Percentiles rank a stretch among this genome's conserved stretches.
These are phyloP conservation scores for Dryas iulia DNA, from an alignment of 1,140 invertebrate species.

Conservation along the genomic window DNA sequence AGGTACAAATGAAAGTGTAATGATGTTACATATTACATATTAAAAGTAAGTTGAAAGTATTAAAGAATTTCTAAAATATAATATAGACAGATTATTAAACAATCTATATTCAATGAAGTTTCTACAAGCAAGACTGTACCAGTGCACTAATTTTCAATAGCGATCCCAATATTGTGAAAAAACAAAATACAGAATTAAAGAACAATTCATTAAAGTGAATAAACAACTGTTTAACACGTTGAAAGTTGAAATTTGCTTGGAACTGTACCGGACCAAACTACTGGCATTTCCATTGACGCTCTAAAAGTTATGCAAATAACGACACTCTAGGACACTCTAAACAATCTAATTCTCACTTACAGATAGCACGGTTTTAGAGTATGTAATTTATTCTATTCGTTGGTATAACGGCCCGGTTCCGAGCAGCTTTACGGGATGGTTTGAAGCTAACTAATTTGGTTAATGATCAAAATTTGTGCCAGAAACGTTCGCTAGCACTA, in stretches of 20 bases:
- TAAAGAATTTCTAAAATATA: too few relatives aligned
- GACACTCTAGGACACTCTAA: conserved; percentile 4
- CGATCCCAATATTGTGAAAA: neutral
- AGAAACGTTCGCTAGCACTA: conserved; percentile 72
- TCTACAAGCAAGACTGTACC: too few relatives aligned
- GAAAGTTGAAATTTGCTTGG: neutral
- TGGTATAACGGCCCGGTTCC: conserved; percentile 48
- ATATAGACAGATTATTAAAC: too few relatives aligned
- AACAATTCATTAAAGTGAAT: neutral
- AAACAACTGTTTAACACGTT: neutral
- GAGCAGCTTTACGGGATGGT: conserved; percentile 54
- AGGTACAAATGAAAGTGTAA: too few relatives aligned
- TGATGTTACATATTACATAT: too few relatives aligned
- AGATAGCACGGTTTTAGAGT: conserved; percentile 33
- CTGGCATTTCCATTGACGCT: neutral
- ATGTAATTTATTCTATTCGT: conserved; percentile 62
- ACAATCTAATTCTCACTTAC: conserved; percentile 34
- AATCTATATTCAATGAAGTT: too few relatives aligned
- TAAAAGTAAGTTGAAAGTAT: too few relatives aligned
- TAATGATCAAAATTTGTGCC: conserved; percentile 78
- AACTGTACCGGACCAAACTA: neutral
- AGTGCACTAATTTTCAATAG: neutral
- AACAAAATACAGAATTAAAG: neutral
- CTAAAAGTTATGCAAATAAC: conserved; percentile 2
- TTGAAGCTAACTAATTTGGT: conserved; percentile 76